These are phyloP conservation scores for Sterna hirundo DNA, from an alignment of 2,113 vertebrate species.

Conservation along the genomic window DNA sequence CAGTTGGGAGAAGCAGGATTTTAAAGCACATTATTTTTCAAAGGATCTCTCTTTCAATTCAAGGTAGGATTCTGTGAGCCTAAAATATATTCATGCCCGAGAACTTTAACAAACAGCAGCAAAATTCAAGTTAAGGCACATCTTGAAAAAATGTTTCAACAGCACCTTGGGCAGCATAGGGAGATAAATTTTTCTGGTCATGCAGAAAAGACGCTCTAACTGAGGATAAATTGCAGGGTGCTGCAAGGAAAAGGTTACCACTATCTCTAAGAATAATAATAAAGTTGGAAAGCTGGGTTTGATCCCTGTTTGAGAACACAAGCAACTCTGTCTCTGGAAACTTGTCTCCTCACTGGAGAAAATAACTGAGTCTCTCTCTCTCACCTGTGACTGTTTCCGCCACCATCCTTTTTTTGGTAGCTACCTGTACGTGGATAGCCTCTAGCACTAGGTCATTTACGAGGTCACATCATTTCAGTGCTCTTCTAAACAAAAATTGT, in stretches of 20 bases:
- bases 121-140: background rate
- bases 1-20: background rate
- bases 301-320: background rate
- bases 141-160: background rate
- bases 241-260: background rate
- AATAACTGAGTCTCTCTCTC: background rate
- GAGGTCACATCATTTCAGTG: background rate
- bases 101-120: background rate
- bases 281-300: background rate
- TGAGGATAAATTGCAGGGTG: background rate
- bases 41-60: background rate
- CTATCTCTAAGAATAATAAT: background rate
- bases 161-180: background rate
- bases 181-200: background rate
- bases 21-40: background rate
- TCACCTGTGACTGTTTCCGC: too few species aligned
- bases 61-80: background rate
- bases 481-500: background rate
- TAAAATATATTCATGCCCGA: background rate
- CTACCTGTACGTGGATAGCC: fast-evolving
- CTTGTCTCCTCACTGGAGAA: background rate
- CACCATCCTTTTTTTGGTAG: background rate
- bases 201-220: background rate
- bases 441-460: background rate
- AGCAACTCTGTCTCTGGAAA: background rate